phyloP scores from a whole-genome alignment of 2,888 invertebrate species.

The Pycnomerus fuliginosus region DNA sequence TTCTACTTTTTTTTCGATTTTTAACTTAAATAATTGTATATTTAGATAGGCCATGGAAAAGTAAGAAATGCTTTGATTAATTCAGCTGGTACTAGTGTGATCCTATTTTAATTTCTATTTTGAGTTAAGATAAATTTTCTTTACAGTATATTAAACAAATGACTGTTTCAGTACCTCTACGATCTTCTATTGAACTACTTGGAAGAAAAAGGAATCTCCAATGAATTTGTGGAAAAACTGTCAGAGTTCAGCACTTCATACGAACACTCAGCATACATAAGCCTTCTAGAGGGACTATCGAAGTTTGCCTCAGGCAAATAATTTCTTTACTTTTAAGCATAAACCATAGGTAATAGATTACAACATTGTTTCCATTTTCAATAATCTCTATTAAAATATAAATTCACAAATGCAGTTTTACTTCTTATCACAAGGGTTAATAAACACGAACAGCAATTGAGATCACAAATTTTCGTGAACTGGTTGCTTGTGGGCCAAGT shows the following conservation, averaged over 20 bases:
- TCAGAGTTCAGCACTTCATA: constrained; percentile 87
- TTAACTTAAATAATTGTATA: too few relatives aligned
- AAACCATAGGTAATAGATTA: not conserved
- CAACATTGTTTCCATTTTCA: not conserved
- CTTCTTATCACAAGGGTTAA: not conserved
- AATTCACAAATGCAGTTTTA: not conserved
- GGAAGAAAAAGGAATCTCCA: constrained; percentile 93
- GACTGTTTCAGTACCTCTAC: constrained; percentile 77
- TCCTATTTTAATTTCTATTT: too few relatives aligned
- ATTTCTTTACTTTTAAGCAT: constrained; percentile 10
- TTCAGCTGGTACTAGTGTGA: too few relatives aligned
- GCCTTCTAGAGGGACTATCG: constrained; percentile 81
- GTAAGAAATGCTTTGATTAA: too few relatives aligned
- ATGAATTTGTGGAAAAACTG: constrained; percentile 88
- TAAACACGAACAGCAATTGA: not conserved
- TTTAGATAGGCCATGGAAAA: too few relatives aligned
- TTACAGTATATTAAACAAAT: constrained; percentile 1
- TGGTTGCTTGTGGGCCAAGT: constrained; percentile 83
- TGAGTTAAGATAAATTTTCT: not conserved
- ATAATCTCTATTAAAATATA: not conserved
- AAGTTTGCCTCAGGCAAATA: constrained; percentile 73
- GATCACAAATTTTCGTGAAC: constrained; percentile 40
- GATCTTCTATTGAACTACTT: constrained; percentile 92
- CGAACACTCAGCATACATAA: constrained; percentile 91
- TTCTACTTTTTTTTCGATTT: too few relatives aligned